phyloP scores from a whole-genome alignment of 2,888 invertebrate species.

The Noctua pronuba region DNA sequence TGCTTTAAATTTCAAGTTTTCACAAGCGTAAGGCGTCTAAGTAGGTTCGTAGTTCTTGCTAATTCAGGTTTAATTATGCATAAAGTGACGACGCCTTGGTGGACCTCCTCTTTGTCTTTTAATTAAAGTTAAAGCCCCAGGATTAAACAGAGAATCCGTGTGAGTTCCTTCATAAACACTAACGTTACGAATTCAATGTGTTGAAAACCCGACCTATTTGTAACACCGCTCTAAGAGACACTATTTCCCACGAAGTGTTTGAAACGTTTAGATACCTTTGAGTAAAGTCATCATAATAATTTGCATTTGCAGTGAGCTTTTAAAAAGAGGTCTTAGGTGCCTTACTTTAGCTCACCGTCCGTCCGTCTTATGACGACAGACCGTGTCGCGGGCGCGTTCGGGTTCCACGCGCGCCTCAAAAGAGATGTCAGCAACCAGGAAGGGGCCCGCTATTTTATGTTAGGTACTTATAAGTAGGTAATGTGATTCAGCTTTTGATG shows the following conservation, averaged over 20 bases:
- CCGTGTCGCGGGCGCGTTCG: no score
- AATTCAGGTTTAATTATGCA: background rate
- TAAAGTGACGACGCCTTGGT: background rate
- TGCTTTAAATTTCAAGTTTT: background rate
- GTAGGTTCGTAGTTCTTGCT: background rate
- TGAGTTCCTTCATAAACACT: slow-evolving; percentile 31
- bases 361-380: no score
- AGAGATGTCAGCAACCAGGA: no score
- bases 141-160: background rate
- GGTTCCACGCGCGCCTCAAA: no score
- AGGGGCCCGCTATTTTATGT: no score
- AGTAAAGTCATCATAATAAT: background rate
- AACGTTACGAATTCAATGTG: slow-evolving; percentile 21
- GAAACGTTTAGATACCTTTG: background rate
- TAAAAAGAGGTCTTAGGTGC: background rate
- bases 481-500: background rate
- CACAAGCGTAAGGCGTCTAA: background rate
- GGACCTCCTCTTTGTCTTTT: background rate
- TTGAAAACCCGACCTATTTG: background rate
- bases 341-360: no score
- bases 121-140: slow-evolving; percentile 13
- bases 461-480: background rate
- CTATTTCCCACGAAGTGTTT: background rate
- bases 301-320: background rate
- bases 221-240: background rate